A percentile compares a stretch with the other conserved stretches of the same genome.
Conservation (phyloP, 2,113 vertebrate species). For the Scopus umbretta region DNA sequence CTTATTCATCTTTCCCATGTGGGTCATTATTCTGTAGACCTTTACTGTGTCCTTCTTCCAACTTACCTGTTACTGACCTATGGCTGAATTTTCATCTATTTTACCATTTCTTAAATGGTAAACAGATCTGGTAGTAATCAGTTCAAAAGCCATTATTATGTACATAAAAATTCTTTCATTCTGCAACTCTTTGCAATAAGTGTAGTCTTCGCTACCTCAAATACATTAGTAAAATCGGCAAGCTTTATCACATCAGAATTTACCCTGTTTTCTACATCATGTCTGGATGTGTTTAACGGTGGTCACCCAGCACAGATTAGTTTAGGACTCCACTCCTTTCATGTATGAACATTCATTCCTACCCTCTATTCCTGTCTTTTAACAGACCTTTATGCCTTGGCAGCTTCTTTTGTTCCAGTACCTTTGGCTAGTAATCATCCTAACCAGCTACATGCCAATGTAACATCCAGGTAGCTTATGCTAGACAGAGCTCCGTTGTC, state of each 20-base stretch:
- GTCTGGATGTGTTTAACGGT: background rate
- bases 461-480: background rate
- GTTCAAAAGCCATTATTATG: background rate
- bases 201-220: background rate
- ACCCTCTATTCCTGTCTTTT: background rate
- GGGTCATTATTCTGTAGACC: background rate
- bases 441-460: background rate
- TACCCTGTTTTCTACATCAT: background rate
- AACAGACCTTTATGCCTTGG: background rate
- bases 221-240: background rate
- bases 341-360: background rate
- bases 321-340: background rate
- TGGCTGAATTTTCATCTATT: background rate
- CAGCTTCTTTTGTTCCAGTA: background rate
- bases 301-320: background rate
- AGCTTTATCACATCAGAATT: background rate
- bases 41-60: background rate
- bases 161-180: background rate
- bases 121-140: background rate
- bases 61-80: background rate
- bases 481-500: background rate
- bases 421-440: background rate
- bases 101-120: background rate
- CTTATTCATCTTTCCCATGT: background rate
- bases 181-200: background rate